Conservation (phyloP, 2,888 invertebrate genomes). For the Leptinotarsa tumamoca region DNA sequence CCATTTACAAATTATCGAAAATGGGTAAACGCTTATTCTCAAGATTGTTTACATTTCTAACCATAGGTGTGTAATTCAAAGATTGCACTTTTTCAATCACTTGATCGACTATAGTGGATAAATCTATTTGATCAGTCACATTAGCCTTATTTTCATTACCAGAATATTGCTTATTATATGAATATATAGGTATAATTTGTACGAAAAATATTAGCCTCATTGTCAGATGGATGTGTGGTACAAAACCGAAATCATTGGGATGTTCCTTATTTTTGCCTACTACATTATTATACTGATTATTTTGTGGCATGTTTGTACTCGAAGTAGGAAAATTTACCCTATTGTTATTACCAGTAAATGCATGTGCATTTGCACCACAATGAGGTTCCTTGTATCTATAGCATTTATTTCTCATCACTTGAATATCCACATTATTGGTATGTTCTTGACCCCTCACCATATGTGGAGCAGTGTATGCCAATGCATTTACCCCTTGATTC, state of each 20-base stretch:
- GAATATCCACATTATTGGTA: neutral
- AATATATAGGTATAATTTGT: neutral
- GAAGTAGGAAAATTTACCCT: neutral
- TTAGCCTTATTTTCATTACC: neutral
- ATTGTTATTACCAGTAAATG: neutral
- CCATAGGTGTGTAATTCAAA: no score
- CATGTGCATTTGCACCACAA: neutral
- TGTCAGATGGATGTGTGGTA: neutral
- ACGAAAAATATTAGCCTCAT: neutral
- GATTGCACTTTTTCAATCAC: no score
- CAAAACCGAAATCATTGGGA: no score
- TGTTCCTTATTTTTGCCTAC: no score
- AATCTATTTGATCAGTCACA: neutral
- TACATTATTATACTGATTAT: no score
- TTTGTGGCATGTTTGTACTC: neutral
- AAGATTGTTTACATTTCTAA: slow-evolving; percentile 11
- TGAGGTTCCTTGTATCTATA: neutral
- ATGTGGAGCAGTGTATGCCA: neutral
- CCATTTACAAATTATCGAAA: slow-evolving; percentile 1
- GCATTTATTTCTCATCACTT: neutral
- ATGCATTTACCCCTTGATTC: neutral
- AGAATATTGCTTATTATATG: neutral
- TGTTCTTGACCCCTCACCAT: neutral
- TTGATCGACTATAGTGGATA: no score
- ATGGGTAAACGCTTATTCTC: slow-evolving; percentile 7